A percentile compares a stretch with the other conserved stretches of the same genome.
These are phyloP conservation scores for Drosophila ercepeae DNA, from an alignment of 1,140 invertebrate species.

Conservation along the genomic window DNA sequence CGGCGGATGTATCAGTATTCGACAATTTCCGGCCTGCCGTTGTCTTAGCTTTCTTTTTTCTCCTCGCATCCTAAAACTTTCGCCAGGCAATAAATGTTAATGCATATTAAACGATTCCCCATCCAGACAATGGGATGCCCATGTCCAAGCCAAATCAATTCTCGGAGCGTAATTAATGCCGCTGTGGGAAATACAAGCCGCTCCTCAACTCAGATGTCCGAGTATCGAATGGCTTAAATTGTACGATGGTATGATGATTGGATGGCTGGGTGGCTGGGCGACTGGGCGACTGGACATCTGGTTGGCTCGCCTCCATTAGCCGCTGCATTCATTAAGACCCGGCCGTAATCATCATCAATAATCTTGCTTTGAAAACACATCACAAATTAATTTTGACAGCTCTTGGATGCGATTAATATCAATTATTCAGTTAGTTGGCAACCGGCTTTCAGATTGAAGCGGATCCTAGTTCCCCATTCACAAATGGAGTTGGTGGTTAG, in stretches of 20 bases:
- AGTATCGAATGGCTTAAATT: slow-evolving; percentile 15
- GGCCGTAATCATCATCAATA: slow-evolving; percentile 64
- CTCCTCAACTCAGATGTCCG: slow-evolving; percentile 17
- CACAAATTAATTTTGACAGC: slow-evolving; percentile 77
- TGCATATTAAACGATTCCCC: slow-evolving; percentile 70
- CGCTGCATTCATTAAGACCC: slow-evolving; percentile 31
- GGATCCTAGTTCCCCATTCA: not conserved
- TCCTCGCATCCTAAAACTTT: slow-evolving; percentile 13
- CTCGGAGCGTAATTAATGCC: slow-evolving; percentile 51
- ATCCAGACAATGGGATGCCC: slow-evolving; percentile 13
- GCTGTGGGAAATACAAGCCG: slow-evolving; percentile 21
- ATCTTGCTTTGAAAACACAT: slow-evolving; percentile 59
- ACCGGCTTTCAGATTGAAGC: slow-evolving; percentile 17
- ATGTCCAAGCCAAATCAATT: slow-evolving; percentile 43
- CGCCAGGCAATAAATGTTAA: slow-evolving; percentile 71
- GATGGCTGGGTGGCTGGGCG: not conserved
- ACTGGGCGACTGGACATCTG: not conserved
- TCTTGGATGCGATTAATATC: slow-evolving; percentile 75
- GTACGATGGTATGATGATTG: not conserved
- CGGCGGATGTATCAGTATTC: slow-evolving; percentile 76
- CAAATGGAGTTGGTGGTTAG: not conserved
- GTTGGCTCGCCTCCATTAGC: slow-evolving; percentile 37
- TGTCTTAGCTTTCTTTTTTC: slow-evolving; percentile 43
- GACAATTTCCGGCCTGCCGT: slow-evolving; percentile 67
- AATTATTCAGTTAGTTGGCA: slow-evolving; percentile 64